phyloP scores from a whole-genome alignment of 2,888 invertebrate genomes.

The Furcula furcula region DNA sequence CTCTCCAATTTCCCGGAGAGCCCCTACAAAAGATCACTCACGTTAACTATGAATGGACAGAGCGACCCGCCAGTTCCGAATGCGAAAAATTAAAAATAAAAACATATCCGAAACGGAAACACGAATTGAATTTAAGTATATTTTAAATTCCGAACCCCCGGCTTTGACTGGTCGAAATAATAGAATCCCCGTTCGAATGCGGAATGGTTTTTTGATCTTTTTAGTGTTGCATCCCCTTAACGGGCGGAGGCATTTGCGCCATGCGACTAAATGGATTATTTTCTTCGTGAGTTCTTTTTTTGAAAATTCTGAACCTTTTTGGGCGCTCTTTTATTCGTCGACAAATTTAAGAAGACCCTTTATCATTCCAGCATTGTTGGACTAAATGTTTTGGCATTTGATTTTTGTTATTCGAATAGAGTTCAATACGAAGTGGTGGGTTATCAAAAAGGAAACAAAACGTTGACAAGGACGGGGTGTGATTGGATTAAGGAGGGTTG shows the following conservation, averaged over 20 bases:
- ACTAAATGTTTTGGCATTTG: too few relatives aligned
- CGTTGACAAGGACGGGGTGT: slow-evolving; percentile 78
- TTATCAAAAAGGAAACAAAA: slow-evolving; percentile 70
- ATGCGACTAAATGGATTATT: slow-evolving; percentile 81
- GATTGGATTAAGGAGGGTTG: slow-evolving; percentile 80
- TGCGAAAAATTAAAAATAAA: slow-evolving; percentile 70
- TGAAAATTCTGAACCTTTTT: slow-evolving; percentile 49
- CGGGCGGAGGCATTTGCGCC: slow-evolving; percentile 68
- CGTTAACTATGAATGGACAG: slow-evolving; percentile 77
- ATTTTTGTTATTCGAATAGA: slow-evolving; percentile 19
- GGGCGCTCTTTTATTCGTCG: slow-evolving; percentile 46
- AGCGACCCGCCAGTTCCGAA: slow-evolving; percentile 67
- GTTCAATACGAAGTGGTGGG: slow-evolving; percentile 49
- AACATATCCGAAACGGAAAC: slow-evolving; percentile 68
- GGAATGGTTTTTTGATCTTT: slow-evolving; percentile 73
- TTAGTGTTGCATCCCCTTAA: slow-evolving; percentile 69
- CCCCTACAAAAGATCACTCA: slow-evolving; percentile 78
- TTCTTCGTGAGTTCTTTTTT: slow-evolving; percentile 75
- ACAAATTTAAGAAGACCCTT: slow-evolving; percentile 45
- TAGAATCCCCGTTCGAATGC: slow-evolving; percentile 66
- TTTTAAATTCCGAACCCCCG: slow-evolving; percentile 72
- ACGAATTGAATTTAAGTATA: slow-evolving; percentile 80
- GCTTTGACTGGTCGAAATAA: slow-evolving; percentile 75
- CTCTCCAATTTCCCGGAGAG: slow-evolving; percentile 77
- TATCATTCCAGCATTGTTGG: slow-evolving; percentile 16